These are phyloP conservation scores for Lysandra coridon DNA, from an alignment of 2,888 invertebrate species.

Conservation along the genomic window DNA sequence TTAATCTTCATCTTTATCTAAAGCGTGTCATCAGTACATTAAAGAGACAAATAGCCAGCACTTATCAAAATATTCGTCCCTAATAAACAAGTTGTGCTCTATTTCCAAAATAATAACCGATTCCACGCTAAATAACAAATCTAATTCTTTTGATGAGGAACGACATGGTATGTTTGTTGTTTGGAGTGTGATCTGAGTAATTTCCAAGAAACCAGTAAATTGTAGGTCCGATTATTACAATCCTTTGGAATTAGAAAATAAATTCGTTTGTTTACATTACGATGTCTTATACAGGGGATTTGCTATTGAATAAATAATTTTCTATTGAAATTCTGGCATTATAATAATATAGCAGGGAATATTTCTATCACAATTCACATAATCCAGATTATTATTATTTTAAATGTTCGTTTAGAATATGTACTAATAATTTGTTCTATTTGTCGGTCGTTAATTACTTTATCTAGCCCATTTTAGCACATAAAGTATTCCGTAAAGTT, in stretches of 20 bases:
- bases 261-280: not conserved
- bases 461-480: too few relatives aligned
- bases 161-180: constrained; percentile 4
- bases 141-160: constrained; percentile 16
- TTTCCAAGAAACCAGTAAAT: not conserved
- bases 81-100: constrained; percentile 3
- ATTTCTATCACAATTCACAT: too few relatives aligned
- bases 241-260: not conserved
- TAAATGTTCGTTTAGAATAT: too few relatives aligned
- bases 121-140: not conserved
- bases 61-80: constrained; percentile 10
- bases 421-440: too few relatives aligned
- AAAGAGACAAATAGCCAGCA: not conserved
- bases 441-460: too few relatives aligned
- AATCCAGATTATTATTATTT: too few relatives aligned
- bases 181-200: not conserved
- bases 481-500: too few relatives aligned
- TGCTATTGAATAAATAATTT: not conserved
- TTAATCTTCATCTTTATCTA: not conserved
- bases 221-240: constrained; percentile 4
- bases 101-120: constrained; percentile 16
- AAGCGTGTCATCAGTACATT: not conserved
- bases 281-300: not conserved
- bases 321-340: not conserved
- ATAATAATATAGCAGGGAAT: not conserved